Evolutionary conservation across 2,888 invertebrate genomes (phyloP), one percentile per base, ranked within the genome.

Genomic region (Heliconius sara): DNA sequence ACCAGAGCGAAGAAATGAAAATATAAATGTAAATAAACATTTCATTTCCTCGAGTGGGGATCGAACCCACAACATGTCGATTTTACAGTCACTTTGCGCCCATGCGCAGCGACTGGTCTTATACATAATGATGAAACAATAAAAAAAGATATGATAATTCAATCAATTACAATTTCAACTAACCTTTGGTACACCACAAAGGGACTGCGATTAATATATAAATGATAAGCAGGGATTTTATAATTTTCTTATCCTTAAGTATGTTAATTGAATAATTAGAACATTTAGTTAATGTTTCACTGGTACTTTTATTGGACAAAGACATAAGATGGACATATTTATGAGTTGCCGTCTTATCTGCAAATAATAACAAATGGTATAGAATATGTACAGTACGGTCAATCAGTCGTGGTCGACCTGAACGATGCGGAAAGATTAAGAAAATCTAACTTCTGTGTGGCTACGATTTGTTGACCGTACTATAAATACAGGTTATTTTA

Each of bases 101-200:
- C 5, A 3, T 47, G 16, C 16, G 16, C 4, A 3, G 13, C 13
- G 47, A 47, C 47, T 13, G 13, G 47, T 16, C 16, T 47, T 5
- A 16, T 16, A 47, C 13, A 47, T 16, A 16, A 16, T 3, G 16
- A 47, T 47, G 47, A 47, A 47, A 16, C 16, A 47, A 16, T 0
- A 27, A 25, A 25, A 25, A n/a, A 25, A 63, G 12, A 25, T 10
- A 16, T 12, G 27, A 7, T 27, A 43, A 30, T 1, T 72, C 7
- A 22, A 22, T n/a, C 3, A 52, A 12, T 34, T 60, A 60, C 39
- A 13, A 60, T 22, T 1, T 39, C 3, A 63, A 25, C 43, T 74
- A 85, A 93, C 93, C 93, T 91, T 87, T 89, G 7, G 89, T 91
- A 80, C 91, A 93, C 93, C 93, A 94, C 70, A 93, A 83, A 34